phyloP scores from a whole-genome alignment of 2,113 vertebrate genomes.

The Alethe castanea region DNA sequence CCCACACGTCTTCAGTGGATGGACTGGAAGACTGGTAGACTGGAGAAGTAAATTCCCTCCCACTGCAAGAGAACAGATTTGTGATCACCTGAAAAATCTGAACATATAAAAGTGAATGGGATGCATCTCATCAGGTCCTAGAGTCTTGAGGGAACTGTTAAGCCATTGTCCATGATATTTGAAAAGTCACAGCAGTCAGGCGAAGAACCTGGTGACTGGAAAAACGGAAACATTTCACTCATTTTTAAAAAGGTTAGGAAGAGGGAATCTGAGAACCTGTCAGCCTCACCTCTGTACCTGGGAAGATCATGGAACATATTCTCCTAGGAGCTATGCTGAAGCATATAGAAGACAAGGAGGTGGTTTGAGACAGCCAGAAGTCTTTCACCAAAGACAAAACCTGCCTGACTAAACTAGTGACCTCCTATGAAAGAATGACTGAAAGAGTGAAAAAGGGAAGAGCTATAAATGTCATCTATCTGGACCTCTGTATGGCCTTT shows the following conservation, averaged over 20 bases:
- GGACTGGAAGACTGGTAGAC: not conserved
- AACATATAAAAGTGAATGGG: not conserved
- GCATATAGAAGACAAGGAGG: not conserved
- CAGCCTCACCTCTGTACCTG: not conserved
- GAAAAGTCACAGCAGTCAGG: not conserved
- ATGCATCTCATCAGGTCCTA: not conserved
- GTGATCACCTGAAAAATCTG: not conserved
- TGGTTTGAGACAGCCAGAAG: not conserved
- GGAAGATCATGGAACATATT: not conserved
- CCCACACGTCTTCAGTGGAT: not conserved
- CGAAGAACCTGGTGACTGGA: not conserved
- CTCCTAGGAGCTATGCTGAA: not conserved
- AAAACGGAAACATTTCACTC: not conserved
- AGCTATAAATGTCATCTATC: not conserved
- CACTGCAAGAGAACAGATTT: not conserved
- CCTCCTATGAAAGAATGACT: not conserved
- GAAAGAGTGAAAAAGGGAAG: not conserved
- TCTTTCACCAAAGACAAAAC: not conserved
- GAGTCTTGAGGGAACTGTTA: not conserved
- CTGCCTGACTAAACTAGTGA: not conserved
- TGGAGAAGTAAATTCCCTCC: not conserved
- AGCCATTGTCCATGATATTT: not conserved
- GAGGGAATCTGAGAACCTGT: not conserved
- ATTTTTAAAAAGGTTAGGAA: not conserved
- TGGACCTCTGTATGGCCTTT: no score